Base-by-base conservation (phyloP, 2,888 invertebrate species). In the Pantelozetes paolii region DNA sequence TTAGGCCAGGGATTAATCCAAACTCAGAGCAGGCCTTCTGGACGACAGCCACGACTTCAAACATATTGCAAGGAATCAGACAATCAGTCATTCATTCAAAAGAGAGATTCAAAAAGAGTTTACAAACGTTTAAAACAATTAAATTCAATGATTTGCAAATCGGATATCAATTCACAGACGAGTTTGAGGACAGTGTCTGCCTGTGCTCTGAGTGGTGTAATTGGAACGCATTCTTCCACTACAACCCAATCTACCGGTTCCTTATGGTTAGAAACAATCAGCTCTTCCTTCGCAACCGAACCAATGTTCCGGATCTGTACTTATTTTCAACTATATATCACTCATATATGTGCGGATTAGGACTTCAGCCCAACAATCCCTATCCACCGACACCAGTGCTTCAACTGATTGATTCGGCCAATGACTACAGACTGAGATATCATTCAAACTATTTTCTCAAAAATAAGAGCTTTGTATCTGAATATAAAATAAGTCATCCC, bases 201-300 rank as follows among this genome's bases (percentile, higher is more conserved):
- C 48, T 45, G 20, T 71, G 71, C 50, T 48, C 9, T 23, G 71
- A 71, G 48, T 71, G 71, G 71, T 71, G 71, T 18, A 71, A 48
- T 50, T 32, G 45, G 32, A 28, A 28, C 40, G 20, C 71, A 45
- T 71, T 71, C 71, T 71, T 48, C 26, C 30, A 71, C 28, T 40
- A 48, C 45, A 71, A 71, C 36, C 71, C 71, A 1, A 71, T 71
- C 20, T 71, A 48, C 30, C 71, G 71, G 18, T 71, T 71, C n/a
- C 50, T 71, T 20, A 3, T 45, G 20, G 71, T 71, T 8, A 48
- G 36, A 48, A 13, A 48, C 45, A 45, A 28, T 48, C 6, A 48
- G 48, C 2, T 71, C 11, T 71, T 48, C 15, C 18, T 71, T 1
- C 1, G 13, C 2, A 57, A 28, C 28, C 26, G 57, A 23, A 30